Conservation (phyloP, 2,113 vertebrate species). For the Anoplopoma fimbria region DNA sequence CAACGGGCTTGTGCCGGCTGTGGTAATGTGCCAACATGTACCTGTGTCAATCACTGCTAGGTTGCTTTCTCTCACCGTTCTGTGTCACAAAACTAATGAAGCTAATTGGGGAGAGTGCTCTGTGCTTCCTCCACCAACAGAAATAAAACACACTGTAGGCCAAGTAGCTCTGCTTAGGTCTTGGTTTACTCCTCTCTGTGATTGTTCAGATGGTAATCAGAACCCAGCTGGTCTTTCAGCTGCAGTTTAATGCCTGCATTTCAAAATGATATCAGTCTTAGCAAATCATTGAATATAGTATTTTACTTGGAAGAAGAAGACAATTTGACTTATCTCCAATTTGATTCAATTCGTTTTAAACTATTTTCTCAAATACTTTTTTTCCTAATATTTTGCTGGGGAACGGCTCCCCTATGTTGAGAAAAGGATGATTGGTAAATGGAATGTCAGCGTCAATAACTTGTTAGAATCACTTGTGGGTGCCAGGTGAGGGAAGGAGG, state of each 20-base stretch:
- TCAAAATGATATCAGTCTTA: slow-evolving; percentile 62
- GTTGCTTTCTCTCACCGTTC: neutral
- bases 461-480: slow-evolving; percentile 21
- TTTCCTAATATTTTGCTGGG: neutral
- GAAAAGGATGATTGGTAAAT: neutral
- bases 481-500: slow-evolving; percentile 49
- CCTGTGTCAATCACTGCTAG: slow-evolving; percentile 31
- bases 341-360: no score
- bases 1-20: slow-evolving; percentile 27
- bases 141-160: slow-evolving; percentile 56
- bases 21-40: slow-evolving; percentile 37
- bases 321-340: slow-evolving; percentile 9
- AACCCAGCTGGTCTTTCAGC: slow-evolving; percentile 63
- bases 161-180: slow-evolving; percentile 55
- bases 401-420: neutral
- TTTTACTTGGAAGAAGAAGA: slow-evolving; percentile 29
- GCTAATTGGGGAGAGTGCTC: slow-evolving; percentile 44
- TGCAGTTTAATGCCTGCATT: slow-evolving; percentile 51
- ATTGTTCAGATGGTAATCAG: slow-evolving; percentile 74
- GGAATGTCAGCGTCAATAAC: neutral
- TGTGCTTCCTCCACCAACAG: slow-evolving; percentile 53
- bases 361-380: no score
- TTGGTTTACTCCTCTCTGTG: slow-evolving; percentile 60
- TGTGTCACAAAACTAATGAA: slow-evolving; percentile 47
- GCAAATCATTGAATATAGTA: slow-evolving; percentile 43